Conservation (phyloP, 2,113 vertebrate genomes). For the Sardina pilchardus region DNA sequence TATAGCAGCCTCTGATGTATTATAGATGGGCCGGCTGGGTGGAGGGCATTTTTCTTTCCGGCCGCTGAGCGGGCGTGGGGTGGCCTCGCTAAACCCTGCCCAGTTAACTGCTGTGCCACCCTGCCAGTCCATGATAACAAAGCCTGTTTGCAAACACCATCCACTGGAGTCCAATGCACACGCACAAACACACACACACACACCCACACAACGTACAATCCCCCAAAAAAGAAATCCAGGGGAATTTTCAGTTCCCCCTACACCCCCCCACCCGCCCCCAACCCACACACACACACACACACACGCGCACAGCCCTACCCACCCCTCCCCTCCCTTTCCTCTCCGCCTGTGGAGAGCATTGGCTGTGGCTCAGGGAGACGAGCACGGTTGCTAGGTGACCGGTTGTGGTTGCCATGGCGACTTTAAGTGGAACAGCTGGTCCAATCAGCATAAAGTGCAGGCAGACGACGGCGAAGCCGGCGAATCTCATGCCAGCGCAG, state of each 20-base stretch:
- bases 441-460: slow-evolving; percentile 89
- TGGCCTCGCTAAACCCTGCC: not conserved
- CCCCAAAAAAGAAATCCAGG: slow-evolving; percentile 74
- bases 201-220: slow-evolving; percentile 25
- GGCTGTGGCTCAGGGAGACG: slow-evolving; percentile 80
- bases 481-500: slow-evolving; percentile 81
- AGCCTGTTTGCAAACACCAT: slow-evolving; percentile 21
- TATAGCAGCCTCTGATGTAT: no score
- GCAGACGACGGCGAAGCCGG: slow-evolving; percentile 84
- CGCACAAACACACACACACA: slow-evolving; percentile 44
- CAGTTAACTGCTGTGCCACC: slow-evolving; percentile 7
- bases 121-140: slow-evolving; percentile 46
- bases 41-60: no score
- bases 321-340: slow-evolving; percentile 64
- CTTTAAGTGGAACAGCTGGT: slow-evolving; percentile 90
- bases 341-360: slow-evolving; percentile 86
- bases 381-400: slow-evolving; percentile 90
- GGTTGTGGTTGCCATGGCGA: slow-evolving; percentile 98
- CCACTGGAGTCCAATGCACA: not conserved
- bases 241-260: slow-evolving; percentile 75
- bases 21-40: no score
- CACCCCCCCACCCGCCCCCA: slow-evolving; percentile 28
- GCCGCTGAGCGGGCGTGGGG: no score
- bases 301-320: not conserved
- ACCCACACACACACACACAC: not conserved